Conservation (phyloP, 2,888 invertebrate genomes). For the Crioceris asparagi region DNA sequence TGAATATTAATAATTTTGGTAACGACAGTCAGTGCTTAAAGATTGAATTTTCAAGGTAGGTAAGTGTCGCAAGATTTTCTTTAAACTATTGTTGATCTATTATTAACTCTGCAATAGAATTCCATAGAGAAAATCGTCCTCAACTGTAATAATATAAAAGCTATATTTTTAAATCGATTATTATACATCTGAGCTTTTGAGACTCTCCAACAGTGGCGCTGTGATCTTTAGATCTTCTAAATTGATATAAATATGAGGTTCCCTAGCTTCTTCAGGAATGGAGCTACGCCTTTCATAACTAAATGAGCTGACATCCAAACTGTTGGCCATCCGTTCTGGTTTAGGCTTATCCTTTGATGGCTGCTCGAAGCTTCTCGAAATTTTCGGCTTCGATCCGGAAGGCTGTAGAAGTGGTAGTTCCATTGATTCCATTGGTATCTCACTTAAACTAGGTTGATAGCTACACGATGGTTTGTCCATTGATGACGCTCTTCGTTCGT, state of each 20-base stretch:
- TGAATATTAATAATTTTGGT: too few relatives aligned
- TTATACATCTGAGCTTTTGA: slow-evolving; percentile 37
- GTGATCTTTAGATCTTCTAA: slow-evolving; percentile 34
- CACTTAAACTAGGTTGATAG: slow-evolving; percentile 29
- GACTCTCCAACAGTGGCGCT: slow-evolving; percentile 32
- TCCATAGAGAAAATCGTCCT: too few relatives aligned
- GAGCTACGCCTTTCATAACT: slow-evolving; percentile 26
- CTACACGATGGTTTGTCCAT: slow-evolving; percentile 22
- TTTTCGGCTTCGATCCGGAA: slow-evolving; percentile 22
- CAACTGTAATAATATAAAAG: too few relatives aligned
- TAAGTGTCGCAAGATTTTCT: too few relatives aligned
- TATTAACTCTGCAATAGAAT: too few relatives aligned
- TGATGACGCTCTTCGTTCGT: slow-evolving; percentile 12
- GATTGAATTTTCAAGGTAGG: too few relatives aligned
- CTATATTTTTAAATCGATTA: too few relatives aligned
- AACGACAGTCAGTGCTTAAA: too few relatives aligned
- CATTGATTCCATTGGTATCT: slow-evolving; percentile 23
- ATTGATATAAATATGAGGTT: slow-evolving; percentile 27
- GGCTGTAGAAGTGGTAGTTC: slow-evolving; percentile 9
- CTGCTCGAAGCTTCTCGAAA: slow-evolving; percentile 35
- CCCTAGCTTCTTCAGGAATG: slow-evolving; percentile 23
- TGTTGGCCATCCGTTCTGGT: slow-evolving; percentile 32
- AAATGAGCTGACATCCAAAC: slow-evolving; percentile 29
- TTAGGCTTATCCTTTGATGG: slow-evolving; percentile 25
- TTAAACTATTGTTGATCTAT: too few relatives aligned